A percentile compares a stretch with the other conserved stretches of the same genome.
Conservation (phyloP, 2,113 vertebrate species). For the Cebus imitator region DNA sequence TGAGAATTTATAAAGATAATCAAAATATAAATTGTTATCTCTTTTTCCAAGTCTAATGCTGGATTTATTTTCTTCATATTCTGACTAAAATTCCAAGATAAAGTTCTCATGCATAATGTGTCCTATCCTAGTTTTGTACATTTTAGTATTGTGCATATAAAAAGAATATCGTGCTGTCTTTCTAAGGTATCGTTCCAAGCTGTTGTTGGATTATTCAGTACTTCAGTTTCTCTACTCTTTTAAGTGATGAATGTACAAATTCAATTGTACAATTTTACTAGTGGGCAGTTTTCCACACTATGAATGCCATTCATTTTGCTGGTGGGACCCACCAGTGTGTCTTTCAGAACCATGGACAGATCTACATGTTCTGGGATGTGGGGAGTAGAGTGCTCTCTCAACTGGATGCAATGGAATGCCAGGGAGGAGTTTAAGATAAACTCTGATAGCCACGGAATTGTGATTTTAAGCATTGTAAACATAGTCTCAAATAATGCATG, state of each 20-base stretch:
- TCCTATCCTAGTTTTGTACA: background rate
- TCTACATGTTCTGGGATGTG: too few species aligned
- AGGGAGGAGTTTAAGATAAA: background rate
- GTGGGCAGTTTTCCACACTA: background rate
- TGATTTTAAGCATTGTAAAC: background rate
- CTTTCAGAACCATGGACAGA: constrained; percentile 39
- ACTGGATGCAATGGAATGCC: background rate
- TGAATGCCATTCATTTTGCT: background rate
- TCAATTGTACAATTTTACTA: background rate
- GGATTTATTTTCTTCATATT: background rate
- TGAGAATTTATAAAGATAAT: background rate
- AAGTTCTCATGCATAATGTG: background rate
- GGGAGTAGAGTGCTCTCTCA: background rate
- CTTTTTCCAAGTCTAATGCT: background rate
- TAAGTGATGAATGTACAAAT: background rate
- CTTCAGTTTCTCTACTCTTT: background rate
- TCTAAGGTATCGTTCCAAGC: background rate
- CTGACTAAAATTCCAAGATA: background rate
- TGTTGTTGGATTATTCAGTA: background rate
- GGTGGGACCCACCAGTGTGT: background rate
- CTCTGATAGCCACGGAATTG: background rate
- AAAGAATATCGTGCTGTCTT: background rate
- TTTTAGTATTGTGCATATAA: background rate
- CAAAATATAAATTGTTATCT: background rate
- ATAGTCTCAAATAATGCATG: background rate